These are phyloP conservation scores for Shargacucullia verbasci DNA, from an alignment of 2,888 invertebrate species.

Conservation along the genomic window DNA sequence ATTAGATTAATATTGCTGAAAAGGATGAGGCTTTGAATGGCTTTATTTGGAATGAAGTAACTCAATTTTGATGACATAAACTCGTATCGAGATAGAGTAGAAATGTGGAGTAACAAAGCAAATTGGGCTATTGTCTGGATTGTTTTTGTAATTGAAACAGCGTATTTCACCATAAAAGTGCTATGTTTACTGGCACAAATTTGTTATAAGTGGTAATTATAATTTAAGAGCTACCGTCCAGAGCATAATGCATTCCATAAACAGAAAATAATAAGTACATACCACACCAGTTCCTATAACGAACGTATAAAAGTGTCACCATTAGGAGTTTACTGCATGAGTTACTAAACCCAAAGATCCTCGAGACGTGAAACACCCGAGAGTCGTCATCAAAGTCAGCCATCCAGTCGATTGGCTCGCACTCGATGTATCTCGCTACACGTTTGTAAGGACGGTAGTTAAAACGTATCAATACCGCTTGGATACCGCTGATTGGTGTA, in stretches of 20 bases:
- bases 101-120: conserved; percentile 24
- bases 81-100: conserved; percentile 22
- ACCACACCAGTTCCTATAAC: no score
- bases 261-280: no score
- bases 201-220: no score
- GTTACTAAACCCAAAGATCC: not conserved
- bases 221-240: no score
- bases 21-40: conserved; percentile 27
- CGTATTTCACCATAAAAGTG: no score
- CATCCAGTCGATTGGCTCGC: conserved; percentile 33
- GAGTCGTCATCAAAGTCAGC: conserved; percentile 29
- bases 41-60: conserved; percentile 28
- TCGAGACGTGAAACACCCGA: not conserved
- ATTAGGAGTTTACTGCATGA: not conserved
- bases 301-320: not conserved
- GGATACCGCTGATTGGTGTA: not conserved
- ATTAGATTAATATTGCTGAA: conserved; percentile 16
- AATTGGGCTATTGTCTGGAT: conserved; percentile 17
- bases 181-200: no score
- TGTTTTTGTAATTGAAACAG: conserved; percentile 14
- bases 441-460: conserved; percentile 31
- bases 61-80: conserved; percentile 41
- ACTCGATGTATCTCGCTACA: conserved; percentile 13
- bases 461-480: conserved; percentile 31
- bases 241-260: no score